Percentiles rank a stretch among this genome's conserved stretches.
These are phyloP conservation scores for Tenrec ecaudatus DNA, from an alignment of 2,113 vertebrate genomes.

Conservation along the genomic window DNA sequence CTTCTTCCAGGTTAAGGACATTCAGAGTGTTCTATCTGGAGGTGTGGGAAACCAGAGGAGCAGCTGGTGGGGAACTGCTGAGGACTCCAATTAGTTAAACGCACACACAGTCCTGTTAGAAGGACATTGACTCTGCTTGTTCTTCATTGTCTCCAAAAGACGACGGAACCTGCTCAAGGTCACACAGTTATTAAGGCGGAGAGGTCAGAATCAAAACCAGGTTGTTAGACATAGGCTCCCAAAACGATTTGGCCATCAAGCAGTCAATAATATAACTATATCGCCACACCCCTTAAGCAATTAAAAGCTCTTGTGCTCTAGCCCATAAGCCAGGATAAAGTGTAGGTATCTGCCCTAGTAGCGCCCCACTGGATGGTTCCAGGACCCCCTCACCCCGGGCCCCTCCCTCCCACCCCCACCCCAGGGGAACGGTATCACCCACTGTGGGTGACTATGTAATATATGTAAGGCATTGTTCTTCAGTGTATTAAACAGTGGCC, in stretches of 20 bases:
- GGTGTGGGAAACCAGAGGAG: neutral
- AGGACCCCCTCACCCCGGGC: too few species aligned
- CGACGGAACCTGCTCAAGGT: neutral
- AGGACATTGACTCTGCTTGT: conserved; percentile 33
- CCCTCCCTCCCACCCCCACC: too few species aligned
- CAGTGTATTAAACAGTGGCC: conserved; percentile 7
- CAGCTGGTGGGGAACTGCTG: neutral
- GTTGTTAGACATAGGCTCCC: neutral
- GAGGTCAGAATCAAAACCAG: conserved; percentile 35
- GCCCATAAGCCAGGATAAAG: too few species aligned
- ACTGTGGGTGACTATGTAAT: too few species aligned
- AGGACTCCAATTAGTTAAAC: neutral
- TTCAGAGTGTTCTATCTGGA: neutral
- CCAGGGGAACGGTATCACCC: too few species aligned
- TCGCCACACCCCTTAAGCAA: too few species aligned
- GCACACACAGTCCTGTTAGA: conserved; percentile 5
- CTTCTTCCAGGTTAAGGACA: neutral
- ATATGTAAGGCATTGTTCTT: neutral
- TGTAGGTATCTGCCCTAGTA: too few species aligned
- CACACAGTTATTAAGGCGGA: neutral
- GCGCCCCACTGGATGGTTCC: too few species aligned
- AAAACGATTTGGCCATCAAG: too few species aligned
- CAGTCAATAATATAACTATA: too few species aligned
- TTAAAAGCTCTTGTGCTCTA: too few species aligned
- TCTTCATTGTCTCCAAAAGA: conserved; percentile 17